Conservation (phyloP, 2,113 vertebrate species). For the Dasyurus viverrinus region DNA sequence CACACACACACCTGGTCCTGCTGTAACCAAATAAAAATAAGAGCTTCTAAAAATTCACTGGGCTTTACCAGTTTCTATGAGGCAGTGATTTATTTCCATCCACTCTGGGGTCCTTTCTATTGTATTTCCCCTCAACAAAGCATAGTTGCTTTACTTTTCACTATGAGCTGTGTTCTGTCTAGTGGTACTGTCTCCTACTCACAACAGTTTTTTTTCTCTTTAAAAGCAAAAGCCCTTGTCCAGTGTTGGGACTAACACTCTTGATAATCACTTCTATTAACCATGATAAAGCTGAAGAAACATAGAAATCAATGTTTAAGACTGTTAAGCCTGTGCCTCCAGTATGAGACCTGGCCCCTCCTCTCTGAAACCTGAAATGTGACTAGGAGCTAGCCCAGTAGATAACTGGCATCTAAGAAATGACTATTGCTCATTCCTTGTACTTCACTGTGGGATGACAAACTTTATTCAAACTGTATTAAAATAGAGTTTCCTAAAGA, state of each 20-base stretch:
- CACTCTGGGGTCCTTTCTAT: neutral
- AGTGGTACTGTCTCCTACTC: neutral
- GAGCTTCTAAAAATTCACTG: neutral
- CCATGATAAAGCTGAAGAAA: neutral
- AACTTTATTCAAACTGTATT: neutral
- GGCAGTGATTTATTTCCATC: neutral
- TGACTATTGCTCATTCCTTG: neutral
- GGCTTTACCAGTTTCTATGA: neutral
- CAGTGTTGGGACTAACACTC: neutral
- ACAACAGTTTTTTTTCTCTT: neutral
- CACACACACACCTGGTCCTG: neutral
- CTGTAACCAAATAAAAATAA: neutral
- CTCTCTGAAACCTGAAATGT: neutral
- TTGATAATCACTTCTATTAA: neutral
- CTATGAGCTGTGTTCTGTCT: neutral
- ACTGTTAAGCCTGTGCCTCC: neutral
- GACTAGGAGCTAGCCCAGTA: neutral
- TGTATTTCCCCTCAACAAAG: neutral
- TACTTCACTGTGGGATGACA: constrained; percentile 11
- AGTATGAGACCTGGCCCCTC: neutral
- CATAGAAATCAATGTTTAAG: neutral
- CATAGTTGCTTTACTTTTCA: neutral
- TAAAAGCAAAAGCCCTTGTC: neutral
- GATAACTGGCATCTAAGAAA: neutral
- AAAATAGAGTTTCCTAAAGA: neutral